Conservation (phyloP, 2,888 invertebrate species). For the Anoncus sp. region DNA sequence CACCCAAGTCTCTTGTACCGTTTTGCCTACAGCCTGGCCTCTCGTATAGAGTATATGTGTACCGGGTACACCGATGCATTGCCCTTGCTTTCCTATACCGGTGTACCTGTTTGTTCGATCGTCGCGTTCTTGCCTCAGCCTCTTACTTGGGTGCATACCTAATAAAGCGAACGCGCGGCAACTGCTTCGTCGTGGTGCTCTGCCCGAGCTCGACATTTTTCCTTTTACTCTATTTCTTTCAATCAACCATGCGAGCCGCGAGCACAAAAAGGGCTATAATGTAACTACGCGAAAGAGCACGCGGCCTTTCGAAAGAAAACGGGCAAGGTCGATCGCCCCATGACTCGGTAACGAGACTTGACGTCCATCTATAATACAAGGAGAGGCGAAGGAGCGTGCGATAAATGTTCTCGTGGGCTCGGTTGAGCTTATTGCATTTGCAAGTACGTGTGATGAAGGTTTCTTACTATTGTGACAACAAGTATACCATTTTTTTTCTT, state of each 20-base stretch:
- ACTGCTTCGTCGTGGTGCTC: constrained; percentile 63
- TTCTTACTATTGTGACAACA: background rate
- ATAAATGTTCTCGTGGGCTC: background rate
- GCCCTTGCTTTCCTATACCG: constrained; percentile 44
- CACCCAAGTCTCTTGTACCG: constrained; percentile 24
- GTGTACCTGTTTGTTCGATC: constrained; percentile 51
- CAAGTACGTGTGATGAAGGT: constrained; percentile 11
- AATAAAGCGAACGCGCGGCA: constrained; percentile 77
- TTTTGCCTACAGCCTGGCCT: constrained; percentile 56
- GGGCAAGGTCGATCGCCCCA: constrained; percentile 68
- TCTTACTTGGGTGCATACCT: constrained; percentile 77
- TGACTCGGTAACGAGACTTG: constrained; percentile 51
- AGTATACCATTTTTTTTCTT: background rate
- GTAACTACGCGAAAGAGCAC: constrained; percentile 50
- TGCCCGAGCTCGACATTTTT: constrained; percentile 45
- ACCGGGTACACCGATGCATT: constrained; percentile 47
- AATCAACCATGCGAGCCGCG: constrained; percentile 60
- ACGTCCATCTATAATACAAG: constrained; percentile 41
- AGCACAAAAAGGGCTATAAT: constrained; percentile 29
- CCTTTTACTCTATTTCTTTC: constrained; percentile 61
- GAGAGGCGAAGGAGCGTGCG: constrained; percentile 25
- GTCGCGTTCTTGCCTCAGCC: constrained; percentile 58
- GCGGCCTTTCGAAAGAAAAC: constrained; percentile 62
- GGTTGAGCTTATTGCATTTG: constrained; percentile 15
- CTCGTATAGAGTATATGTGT: constrained; percentile 27